A percentile compares a stretch with the other conserved stretches of the same genome.
These are phyloP conservation scores for Hypsibius dujardini DNA, from an alignment of 1,140 invertebrate genomes.

Conservation along the genomic window DNA sequence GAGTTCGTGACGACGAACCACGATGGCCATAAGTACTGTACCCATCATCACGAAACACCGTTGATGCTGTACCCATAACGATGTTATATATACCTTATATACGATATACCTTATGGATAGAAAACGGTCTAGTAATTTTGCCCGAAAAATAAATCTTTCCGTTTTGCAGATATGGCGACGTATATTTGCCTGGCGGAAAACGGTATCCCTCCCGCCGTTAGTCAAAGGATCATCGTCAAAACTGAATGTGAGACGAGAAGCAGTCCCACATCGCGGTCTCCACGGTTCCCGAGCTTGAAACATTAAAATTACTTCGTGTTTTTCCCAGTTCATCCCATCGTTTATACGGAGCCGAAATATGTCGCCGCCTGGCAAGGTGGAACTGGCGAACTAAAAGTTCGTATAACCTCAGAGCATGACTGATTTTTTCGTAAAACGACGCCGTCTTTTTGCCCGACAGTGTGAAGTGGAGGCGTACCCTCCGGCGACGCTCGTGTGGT, in stretches of 20 bases:
- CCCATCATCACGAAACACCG: no score
- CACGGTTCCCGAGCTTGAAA: no score
- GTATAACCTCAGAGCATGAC: no score
- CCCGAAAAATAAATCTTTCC: no score
- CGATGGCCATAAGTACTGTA: no score
- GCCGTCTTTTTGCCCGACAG: not conserved
- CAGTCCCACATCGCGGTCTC: not conserved
- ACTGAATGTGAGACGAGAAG: not conserved
- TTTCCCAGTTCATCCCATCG: not conserved
- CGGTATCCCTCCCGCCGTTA: not conserved
- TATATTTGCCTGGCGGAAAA: not conserved
- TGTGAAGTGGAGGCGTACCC: slow-evolving; percentile 12
- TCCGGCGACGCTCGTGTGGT: not conserved
- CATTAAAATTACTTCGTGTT: not conserved
- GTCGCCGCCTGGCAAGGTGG: not conserved
- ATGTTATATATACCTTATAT: no score
- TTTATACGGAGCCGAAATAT: slow-evolving; percentile 1
- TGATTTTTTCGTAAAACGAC: no score
- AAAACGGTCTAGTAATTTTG: no score
- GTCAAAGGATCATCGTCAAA: not conserved
- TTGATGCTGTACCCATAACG: no score
- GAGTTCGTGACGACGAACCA: no score
- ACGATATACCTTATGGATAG: no score
- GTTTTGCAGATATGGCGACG: slow-evolving; percentile 5
- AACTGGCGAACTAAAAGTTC: not conserved